A percentile compares a stretch with the other conserved stretches of the same genome.
Conservation (phyloP, 2,797 vertebrate genomes). For the Zalophus californianus region DNA sequence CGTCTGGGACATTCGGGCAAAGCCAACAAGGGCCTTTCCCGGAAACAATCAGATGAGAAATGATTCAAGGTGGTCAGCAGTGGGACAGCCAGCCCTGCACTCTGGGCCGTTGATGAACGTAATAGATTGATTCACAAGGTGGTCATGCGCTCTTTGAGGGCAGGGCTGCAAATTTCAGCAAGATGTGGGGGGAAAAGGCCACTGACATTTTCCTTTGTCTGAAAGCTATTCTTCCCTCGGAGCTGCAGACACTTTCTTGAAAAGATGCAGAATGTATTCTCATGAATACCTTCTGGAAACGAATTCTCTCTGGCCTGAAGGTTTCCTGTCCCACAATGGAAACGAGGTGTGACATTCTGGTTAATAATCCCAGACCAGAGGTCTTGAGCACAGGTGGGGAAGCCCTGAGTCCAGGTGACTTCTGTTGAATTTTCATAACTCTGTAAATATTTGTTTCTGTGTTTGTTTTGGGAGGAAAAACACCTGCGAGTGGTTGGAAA, state of each 20-base stretch:
- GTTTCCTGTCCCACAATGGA: not conserved
- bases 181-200: not conserved
- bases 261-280: constrained; percentile 4
- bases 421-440: constrained; percentile 78
- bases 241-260: not conserved
- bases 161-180: not conserved
- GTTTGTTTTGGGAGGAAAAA: constrained; percentile 74
- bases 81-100: fast-evolving
- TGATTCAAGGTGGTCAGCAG: not conserved
- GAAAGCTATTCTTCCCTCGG: not conserved
- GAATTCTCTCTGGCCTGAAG: not conserved
- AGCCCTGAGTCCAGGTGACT: constrained; percentile 67
- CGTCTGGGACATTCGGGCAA: fast-evolving
- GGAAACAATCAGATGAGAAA: constrained; percentile 2
- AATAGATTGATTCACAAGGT: not conserved
- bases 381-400: constrained; percentile 60
- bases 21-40: not conserved
- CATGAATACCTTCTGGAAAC: not conserved
- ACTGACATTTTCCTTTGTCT: not conserved
- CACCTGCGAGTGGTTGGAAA: constrained; percentile 60
- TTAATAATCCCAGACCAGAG: constrained; percentile 43
- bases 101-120: not conserved
- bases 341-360: constrained; percentile 3
- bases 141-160: fast-evolving
- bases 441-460: constrained; percentile 80